Base-by-base conservation (phyloP, 2,888 invertebrate genomes). In the Oligia fasciuncula region DNA sequence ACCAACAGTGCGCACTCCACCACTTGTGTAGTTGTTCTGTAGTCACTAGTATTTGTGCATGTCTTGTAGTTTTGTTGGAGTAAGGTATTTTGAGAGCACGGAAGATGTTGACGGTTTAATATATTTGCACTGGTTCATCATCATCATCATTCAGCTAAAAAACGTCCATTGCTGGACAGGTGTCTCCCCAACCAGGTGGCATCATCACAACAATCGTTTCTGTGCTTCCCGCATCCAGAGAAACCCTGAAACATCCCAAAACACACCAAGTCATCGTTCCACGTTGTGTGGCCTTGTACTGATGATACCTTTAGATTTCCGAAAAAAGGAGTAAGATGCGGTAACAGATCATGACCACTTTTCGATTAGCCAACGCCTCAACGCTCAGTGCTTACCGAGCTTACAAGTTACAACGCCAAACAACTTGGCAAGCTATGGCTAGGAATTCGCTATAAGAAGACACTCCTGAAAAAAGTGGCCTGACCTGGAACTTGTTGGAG, bases 41-140 rank as follows among this genome's bases (percentile, higher is more conserved):
- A 74, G 43, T n/a, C 85, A 85, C 80, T 67, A 43, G 54, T 75
- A 29, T 79, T 57, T 74, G 65, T 79, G 79, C 82, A 79, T 74
- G 82, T 11, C 49, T 40, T 43, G 65, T 75, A 79, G 74, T 40
- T 49, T 81, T 63, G 9, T 79, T 35, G 14, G 14, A 60, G 11
- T 11, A 60, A 76, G n/a, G 62, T 40, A 63, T 62, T 75, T 43
- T 63, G 46, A 8, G 17, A 68, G 78, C 84, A 84, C 40, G 29
- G 17, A 80, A 68, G n/a, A n/a, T 35, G 60, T 51, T n/a, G 43
- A 13, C 19, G n/a, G 19, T n/a, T 1, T 65, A n/a, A 29, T 23
- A 51, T 73, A 23, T 57, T n/a, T 75, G 75, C 57, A 82, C 83
- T 66, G 4, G 14, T 40, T 49, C 2, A 35, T 62, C 43, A 29